These are phyloP conservation scores for Eueremaeus valkanovi DNA, from an alignment of 2,888 invertebrate genomes.

Conservation along the genomic window DNA sequence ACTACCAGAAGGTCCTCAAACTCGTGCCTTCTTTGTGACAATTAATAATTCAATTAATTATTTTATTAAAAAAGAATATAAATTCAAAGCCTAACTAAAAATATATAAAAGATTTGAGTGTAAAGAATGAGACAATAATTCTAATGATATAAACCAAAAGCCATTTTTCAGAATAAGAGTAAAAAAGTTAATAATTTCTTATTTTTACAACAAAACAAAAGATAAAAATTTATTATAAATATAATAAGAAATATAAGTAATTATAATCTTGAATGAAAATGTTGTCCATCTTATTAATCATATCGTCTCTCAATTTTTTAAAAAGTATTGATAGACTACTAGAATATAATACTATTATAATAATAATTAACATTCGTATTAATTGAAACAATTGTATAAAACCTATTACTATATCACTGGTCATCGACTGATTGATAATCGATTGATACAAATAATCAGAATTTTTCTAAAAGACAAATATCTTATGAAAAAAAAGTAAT, in stretches of 20 bases:
- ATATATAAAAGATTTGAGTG: background rate
- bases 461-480: background rate
- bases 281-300: slow-evolving; percentile 23
- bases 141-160: background rate
- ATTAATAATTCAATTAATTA: background rate
- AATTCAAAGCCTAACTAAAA: background rate
- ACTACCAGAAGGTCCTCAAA: slow-evolving; percentile 17
- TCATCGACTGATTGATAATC: background rate
- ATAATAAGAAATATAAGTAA: background rate
- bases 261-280: background rate
- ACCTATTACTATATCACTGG: background rate
- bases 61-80: background rate
- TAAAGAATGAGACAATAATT: background rate
- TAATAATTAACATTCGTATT: background rate
- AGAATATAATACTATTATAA: background rate
- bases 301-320: slow-evolving; percentile 14
- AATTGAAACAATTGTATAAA: background rate
- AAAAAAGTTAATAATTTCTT: slow-evolving; percentile 4
- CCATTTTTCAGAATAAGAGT: slow-evolving; percentile 12
- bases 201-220: slow-evolving; percentile 4
- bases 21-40: slow-evolving; percentile 29
- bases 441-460: background rate
- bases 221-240: slow-evolving; percentile 11
- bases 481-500: too few species aligned
- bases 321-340: background rate